Conservation (phyloP, 2,797 vertebrate species). For the Morelia viridis region DNA sequence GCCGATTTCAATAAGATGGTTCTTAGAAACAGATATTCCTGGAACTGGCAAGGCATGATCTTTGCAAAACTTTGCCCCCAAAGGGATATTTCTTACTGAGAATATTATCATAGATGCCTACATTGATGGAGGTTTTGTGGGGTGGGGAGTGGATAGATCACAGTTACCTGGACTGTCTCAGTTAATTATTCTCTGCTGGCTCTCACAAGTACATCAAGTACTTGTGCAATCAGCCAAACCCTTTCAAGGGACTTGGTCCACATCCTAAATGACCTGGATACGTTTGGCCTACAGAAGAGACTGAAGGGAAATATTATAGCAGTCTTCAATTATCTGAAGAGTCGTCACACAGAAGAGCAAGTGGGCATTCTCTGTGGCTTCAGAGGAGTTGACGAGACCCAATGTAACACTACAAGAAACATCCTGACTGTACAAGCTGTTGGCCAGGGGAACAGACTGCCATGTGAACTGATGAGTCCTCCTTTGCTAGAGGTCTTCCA, state of each 20-base stretch:
- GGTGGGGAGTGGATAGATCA: neutral
- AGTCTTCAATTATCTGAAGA: neutral
- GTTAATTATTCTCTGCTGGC: neutral
- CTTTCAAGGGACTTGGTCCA: neutral
- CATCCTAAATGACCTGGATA: neutral
- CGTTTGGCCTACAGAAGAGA: neutral
- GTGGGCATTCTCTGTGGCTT: neutral
- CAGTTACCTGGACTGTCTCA: neutral
- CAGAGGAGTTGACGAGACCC: neutral
- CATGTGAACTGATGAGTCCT: neutral
- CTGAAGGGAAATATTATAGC: neutral
- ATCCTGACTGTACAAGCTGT: neutral
- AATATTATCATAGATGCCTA: neutral
- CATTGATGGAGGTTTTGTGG: neutral
- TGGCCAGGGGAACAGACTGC: neutral
- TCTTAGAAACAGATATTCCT: neutral
- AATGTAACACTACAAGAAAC: neutral
- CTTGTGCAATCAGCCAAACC: neutral
- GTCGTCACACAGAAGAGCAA: neutral
- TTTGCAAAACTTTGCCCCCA: neutral
- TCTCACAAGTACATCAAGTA: neutral
- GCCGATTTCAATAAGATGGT: neutral
- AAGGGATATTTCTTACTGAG: neutral
- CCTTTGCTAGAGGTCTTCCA: neutral
- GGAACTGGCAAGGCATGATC: neutral